These are phyloP conservation scores for Callipepla squamata DNA, from an alignment of 2,113 vertebrate species.

Conservation along the genomic window DNA sequence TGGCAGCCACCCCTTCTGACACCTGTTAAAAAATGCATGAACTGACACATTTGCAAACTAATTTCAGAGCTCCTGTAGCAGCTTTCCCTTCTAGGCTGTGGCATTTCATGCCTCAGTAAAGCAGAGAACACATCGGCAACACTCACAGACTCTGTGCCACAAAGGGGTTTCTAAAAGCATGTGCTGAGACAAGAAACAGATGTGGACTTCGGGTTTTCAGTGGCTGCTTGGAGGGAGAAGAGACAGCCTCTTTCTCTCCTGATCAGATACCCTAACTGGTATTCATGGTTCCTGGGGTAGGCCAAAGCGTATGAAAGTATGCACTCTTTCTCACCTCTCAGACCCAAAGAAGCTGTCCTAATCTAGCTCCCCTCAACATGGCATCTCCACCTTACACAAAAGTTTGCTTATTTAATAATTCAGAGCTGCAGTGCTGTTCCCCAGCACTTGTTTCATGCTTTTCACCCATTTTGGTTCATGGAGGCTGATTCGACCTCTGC, in stretches of 20 bases:
- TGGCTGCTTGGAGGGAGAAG: neutral
- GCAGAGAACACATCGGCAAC: neutral
- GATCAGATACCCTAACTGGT: neutral
- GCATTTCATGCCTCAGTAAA: neutral
- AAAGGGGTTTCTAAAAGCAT: neutral
- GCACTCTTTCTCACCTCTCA: neutral
- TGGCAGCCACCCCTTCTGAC: neutral
- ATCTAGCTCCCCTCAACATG: neutral
- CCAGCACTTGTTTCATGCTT: neutral
- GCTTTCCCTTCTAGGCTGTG: neutral
- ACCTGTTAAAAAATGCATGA: conserved; percentile 42
- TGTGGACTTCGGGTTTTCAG: neutral
- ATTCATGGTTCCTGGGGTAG: no score
- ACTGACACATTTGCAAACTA: conserved; percentile 25
- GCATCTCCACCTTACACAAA: neutral
- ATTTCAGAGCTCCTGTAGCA: neutral
- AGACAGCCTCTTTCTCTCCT: neutral
- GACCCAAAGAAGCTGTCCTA: neutral
- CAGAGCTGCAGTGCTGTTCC: neutral
- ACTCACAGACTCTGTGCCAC: accelerated
- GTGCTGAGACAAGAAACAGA: neutral
- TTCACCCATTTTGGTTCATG: neutral
- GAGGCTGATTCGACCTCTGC: neutral
- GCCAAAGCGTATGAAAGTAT: no score
- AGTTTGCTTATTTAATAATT: neutral